Conservation (phyloP, 2,797 vertebrate species). For the Myripristis jacobus region DNA sequence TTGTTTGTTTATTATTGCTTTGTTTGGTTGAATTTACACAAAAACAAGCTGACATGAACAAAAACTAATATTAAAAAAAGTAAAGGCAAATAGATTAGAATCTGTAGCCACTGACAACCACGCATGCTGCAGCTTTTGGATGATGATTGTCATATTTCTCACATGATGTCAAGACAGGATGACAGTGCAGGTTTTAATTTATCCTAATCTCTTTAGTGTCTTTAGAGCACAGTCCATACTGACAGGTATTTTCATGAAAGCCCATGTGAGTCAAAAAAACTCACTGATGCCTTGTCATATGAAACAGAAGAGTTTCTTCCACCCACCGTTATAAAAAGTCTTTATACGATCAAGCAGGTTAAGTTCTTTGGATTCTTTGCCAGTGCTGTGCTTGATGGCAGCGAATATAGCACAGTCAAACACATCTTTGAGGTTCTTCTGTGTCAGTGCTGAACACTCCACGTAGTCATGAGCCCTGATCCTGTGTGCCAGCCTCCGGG, state of each 20-base stretch:
- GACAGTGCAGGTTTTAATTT: neutral
- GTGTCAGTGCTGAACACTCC: conserved; percentile 94
- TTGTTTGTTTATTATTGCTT: conserved; percentile 52
- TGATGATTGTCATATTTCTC: conserved; percentile 3
- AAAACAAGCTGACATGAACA: conserved; percentile 46
- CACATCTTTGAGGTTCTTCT: conserved; percentile 94
- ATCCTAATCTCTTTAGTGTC: neutral
- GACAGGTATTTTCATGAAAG: conserved; percentile 19
- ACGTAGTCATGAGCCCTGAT: conserved; percentile 91
- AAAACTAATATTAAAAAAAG: conserved; percentile 5
- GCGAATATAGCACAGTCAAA: conserved; percentile 93
- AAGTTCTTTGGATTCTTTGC: conserved; percentile 84
- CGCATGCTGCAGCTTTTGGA: neutral
- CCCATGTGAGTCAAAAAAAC: neutral
- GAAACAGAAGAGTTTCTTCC: conserved; percentile 93
- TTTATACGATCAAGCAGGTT: conserved; percentile 88
- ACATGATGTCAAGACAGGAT: neutral
- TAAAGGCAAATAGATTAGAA: conserved; percentile 10
- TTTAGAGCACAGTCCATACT: conserved; percentile 15
- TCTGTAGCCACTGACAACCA: neutral
- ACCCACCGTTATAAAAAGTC: conserved; percentile 88
- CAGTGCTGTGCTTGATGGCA: conserved; percentile 89
- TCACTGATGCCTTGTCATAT: conserved; percentile 73
- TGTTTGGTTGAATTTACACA: neutral
- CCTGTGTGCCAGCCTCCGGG: conserved; percentile 87